Conservation (phyloP, 92 coral and sea anemone species). For the Porites lobata region DNA sequence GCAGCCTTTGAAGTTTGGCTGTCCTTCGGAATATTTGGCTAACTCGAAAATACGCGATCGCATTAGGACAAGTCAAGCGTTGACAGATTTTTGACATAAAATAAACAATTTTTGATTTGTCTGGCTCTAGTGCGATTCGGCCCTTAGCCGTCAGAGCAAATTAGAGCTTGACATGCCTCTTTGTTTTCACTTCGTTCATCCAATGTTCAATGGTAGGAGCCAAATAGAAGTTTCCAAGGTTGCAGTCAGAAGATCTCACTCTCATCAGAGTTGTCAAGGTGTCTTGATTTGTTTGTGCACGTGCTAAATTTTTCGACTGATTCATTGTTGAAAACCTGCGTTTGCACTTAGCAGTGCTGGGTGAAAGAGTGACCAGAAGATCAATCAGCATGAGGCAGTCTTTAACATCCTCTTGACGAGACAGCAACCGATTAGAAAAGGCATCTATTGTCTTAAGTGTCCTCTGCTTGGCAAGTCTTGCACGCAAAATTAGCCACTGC, state of each 20-base stretch:
- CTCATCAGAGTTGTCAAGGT: slow-evolving; percentile 31
- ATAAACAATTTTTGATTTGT: slow-evolving; percentile 38
- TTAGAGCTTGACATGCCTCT: too few relatives aligned
- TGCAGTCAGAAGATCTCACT: too few relatives aligned
- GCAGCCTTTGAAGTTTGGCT: slow-evolving; percentile 29
- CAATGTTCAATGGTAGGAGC: too few relatives aligned
- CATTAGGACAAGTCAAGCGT: too few relatives aligned
- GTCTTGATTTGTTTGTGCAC: slow-evolving; percentile 20
- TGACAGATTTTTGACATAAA: too few relatives aligned
- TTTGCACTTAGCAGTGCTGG: slow-evolving; percentile 52
- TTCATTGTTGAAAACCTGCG: slow-evolving; percentile 51
- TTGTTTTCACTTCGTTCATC: too few relatives aligned
- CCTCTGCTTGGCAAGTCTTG: slow-evolving; percentile 46
- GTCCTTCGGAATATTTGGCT: too few relatives aligned
- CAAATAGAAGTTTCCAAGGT: too few relatives aligned
- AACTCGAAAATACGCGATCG: too few relatives aligned
- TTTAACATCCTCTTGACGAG: slow-evolving; percentile 42
- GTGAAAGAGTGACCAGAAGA: slow-evolving; percentile 47
- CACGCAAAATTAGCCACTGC: slow-evolving; percentile 48
- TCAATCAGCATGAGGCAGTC: slow-evolving; percentile 43
- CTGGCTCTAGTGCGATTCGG: slow-evolving; percentile 38
- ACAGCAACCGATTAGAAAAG: slow-evolving; percentile 43
- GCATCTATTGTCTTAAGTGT: slow-evolving; percentile 35
- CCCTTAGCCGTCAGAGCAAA: background rate
- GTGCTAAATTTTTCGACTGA: slow-evolving; percentile 41